Conservation (phyloP, 2,888 invertebrate genomes). For the Pristionchus fissidentatus region DNA sequence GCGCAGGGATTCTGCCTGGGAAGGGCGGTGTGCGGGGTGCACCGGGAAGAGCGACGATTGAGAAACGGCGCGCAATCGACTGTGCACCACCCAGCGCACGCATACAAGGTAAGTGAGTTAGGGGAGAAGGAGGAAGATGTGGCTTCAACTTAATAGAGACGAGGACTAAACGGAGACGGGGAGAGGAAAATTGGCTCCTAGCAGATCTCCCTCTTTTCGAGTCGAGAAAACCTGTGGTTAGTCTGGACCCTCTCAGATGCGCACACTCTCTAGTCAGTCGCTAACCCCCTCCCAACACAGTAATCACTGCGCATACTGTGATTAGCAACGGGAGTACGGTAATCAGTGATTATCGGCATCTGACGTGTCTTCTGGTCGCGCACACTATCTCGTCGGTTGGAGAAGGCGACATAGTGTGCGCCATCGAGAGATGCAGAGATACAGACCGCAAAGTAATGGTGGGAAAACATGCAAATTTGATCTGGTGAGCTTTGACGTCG, state of each 20-base stretch:
- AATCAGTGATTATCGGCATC: not conserved
- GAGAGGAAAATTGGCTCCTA: slow-evolving; percentile 33
- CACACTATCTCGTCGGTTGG: not conserved
- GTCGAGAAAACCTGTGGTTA: not conserved
- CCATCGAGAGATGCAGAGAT: slow-evolving; percentile 53
- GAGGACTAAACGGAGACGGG: not conserved
- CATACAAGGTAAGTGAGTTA: slow-evolving; percentile 21
- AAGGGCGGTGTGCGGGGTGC: not conserved
- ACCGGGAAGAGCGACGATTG: not conserved
- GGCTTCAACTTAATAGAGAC: slow-evolving; percentile 19
- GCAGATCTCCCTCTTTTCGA: not conserved
- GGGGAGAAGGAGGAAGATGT: not conserved
- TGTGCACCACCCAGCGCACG: not conserved
- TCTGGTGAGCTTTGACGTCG: not conserved
- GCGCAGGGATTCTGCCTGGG: not conserved
- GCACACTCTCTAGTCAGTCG: slow-evolving; percentile 10
- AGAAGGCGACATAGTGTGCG: slow-evolving; percentile 31
- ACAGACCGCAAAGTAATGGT: not conserved
- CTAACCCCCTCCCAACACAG: not conserved
- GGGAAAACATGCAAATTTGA: not conserved
- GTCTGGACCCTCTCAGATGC: not conserved
- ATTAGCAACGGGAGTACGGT: not conserved
- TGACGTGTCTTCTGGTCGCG: not conserved
- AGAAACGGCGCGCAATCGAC: not conserved
- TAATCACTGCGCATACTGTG: not conserved